Evolutionary conservation across 2,888 invertebrate species (phyloP).

Genomic region (Ypsolopha scabrella): DNA sequence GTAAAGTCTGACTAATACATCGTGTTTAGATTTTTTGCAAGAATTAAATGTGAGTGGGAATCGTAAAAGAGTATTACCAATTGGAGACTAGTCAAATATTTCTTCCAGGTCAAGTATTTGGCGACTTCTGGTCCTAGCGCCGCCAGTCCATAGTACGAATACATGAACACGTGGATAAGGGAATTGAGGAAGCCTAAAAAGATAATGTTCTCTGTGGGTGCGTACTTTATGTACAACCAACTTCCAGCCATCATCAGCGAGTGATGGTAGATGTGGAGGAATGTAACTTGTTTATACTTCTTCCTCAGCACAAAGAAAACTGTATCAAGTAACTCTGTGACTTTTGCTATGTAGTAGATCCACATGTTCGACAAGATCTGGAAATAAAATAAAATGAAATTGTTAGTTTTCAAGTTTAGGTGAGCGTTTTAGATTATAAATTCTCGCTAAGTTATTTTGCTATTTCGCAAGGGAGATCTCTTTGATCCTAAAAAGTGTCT

Average conservation of each 20-base stretch:
- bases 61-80: conserved; percentile 63
- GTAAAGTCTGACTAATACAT: no score
- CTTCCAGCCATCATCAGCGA: conserved; percentile 78
- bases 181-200: conserved; percentile 80
- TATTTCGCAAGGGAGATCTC: no score
- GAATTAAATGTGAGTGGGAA: no score
- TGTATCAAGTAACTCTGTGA: conserved; percentile 82
- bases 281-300: conserved; percentile 80
- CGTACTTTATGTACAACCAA: conserved; percentile 81
- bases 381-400: neutral
- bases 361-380: conserved; percentile 62
- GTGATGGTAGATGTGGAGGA: conserved; percentile 92
- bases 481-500: no score
- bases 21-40: no score
- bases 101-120: conserved; percentile 88
- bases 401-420: no score
- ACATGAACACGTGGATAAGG: conserved; percentile 85
- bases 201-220: conserved; percentile 79
- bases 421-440: no score
- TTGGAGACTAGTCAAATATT: conserved; percentile 84
- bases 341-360: conserved; percentile 81
- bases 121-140: conserved; percentile 80
- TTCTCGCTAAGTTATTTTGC: no score
- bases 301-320: conserved; percentile 92
- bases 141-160: conserved; percentile 81